A percentile compares a stretch with the other conserved stretches of the same genome.
These are phyloP conservation scores for Microctonus aethiopoides DNA, from an alignment of 2,888 invertebrate species.

Conservation along the genomic window DNA sequence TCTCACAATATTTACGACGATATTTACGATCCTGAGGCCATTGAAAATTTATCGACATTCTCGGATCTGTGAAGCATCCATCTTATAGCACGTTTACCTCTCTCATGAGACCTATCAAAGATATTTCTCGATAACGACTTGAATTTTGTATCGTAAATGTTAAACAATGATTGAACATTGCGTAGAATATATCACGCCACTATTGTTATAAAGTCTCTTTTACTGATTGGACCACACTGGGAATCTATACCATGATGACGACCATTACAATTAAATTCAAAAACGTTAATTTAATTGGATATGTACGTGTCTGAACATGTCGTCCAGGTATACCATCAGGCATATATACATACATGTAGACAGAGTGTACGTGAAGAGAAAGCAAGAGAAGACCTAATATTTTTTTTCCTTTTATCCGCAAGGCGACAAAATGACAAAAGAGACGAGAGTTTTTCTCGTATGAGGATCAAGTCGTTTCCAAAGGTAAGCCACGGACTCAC, in stretches of 20 bases:
- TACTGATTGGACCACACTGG: neutral
- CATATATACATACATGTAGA: neutral
- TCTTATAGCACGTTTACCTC: slow-evolving; percentile 21
- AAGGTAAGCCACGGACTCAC: slow-evolving; percentile 36
- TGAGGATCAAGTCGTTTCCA: slow-evolving; percentile 36
- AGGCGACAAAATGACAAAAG: slow-evolving; percentile 32
- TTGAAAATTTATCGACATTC: slow-evolving; percentile 36
- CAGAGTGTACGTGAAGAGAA: neutral
- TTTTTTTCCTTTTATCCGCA: neutral
- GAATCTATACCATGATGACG: neutral
- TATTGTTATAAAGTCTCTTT: neutral
- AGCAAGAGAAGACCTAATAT: neutral
- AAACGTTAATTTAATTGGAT: neutral
- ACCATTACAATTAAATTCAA: neutral
- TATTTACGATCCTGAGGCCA: slow-evolving; percentile 38
- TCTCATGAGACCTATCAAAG: slow-evolving; percentile 5
- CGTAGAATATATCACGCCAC: neutral
- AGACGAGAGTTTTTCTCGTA: slow-evolving; percentile 18
- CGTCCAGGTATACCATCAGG: too few relatives aligned
- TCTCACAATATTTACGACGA: slow-evolving; percentile 39
- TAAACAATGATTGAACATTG: neutral
- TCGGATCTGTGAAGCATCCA: slow-evolving; percentile 24
- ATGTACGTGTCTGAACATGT: neutral
- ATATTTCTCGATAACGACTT: slow-evolving; percentile 9
- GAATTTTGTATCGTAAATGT: slow-evolving; percentile 11